These are phyloP conservation scores for Bilobella aurantiaca DNA, from an alignment of 1,140 invertebrate genomes.

Conservation along the genomic window DNA sequence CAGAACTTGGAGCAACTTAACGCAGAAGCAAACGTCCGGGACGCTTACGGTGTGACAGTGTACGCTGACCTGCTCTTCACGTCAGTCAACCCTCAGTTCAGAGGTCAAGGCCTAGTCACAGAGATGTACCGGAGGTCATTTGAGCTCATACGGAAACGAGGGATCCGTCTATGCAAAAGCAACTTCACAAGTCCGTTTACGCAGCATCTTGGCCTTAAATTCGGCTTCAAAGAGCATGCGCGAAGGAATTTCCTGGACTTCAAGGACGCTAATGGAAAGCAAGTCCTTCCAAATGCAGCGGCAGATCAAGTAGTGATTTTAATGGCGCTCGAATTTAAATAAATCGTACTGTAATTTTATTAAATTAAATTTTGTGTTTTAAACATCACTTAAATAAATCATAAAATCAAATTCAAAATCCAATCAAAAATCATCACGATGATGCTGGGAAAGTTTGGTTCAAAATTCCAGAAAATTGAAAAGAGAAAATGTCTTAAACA, in stretches of 20 bases:
- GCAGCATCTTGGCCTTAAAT: conserved; percentile 1
- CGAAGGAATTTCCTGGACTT: neutral
- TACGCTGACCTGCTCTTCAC: conserved; percentile 23
- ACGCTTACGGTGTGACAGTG: conserved; percentile 14
- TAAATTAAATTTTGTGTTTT: too few relatives aligned
- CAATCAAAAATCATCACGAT: too few relatives aligned
- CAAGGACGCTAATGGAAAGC: conserved; percentile 8
- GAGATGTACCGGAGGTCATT: conserved; percentile 28
- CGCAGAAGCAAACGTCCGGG: conserved; percentile 9
- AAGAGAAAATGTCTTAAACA: too few relatives aligned
- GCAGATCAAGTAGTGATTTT: neutral
- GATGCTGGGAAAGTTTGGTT: too few relatives aligned
- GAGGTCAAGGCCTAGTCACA: conserved; percentile 17
- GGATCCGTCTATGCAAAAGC: conserved; percentile 8
- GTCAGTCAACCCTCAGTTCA: conserved; percentile 21
- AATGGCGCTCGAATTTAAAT: conserved; percentile 13
- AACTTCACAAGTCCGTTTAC: conserved; percentile 19
- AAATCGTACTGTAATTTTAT: too few relatives aligned
- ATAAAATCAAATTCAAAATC: too few relatives aligned
- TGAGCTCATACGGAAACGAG: conserved; percentile 7
- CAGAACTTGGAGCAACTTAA: neutral
- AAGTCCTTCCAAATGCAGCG: conserved; percentile 5
- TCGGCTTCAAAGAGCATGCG: conserved; percentile 18
- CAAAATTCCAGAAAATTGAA: too few relatives aligned
- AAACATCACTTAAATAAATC: too few relatives aligned